These are phyloP conservation scores for Heteromyza rotundicornis DNA, from an alignment of 2,888 invertebrate species.

Conservation along the genomic window DNA sequence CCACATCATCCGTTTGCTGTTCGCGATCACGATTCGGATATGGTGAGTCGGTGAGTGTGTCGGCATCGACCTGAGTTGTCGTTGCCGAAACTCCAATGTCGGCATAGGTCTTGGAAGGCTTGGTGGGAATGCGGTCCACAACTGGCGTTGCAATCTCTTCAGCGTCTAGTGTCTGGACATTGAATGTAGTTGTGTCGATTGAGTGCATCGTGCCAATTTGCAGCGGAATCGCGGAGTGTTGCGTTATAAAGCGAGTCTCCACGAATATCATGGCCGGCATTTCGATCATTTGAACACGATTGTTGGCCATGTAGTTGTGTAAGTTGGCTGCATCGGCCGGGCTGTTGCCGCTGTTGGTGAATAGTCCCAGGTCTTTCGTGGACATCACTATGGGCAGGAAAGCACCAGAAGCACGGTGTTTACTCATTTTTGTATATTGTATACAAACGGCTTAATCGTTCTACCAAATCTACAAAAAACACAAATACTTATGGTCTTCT, in stretches of 20 bases:
- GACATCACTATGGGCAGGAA: no score
- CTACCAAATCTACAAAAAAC: no score
- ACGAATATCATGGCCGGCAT: conserved; percentile 31
- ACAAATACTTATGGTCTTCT: no score
- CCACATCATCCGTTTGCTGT: conserved; percentile 22
- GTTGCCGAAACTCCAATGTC: not conserved
- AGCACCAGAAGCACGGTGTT: no score
- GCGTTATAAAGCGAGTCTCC: conserved; percentile 30
- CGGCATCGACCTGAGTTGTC: not conserved
- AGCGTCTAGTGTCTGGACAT: conserved; percentile 3
- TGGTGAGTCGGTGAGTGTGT: conserved; percentile 13
- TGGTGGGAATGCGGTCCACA: not conserved
- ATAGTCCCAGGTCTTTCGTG: no score
- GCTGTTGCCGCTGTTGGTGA: no score
- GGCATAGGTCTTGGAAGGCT: no score
- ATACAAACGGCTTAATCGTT: no score
- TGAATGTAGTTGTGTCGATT: conserved; percentile 6
- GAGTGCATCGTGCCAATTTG: conserved; percentile 13
- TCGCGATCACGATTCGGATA: conserved; percentile 23
- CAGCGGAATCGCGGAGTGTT: conserved; percentile 7
- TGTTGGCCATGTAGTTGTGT: no score
- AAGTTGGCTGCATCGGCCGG: no score
- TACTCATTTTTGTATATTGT: no score
- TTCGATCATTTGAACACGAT: no score
- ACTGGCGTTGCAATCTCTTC: not conserved